These are phyloP conservation scores for Chitala chitala DNA, from an alignment of 2,113 vertebrate species.

Conservation along the genomic window DNA sequence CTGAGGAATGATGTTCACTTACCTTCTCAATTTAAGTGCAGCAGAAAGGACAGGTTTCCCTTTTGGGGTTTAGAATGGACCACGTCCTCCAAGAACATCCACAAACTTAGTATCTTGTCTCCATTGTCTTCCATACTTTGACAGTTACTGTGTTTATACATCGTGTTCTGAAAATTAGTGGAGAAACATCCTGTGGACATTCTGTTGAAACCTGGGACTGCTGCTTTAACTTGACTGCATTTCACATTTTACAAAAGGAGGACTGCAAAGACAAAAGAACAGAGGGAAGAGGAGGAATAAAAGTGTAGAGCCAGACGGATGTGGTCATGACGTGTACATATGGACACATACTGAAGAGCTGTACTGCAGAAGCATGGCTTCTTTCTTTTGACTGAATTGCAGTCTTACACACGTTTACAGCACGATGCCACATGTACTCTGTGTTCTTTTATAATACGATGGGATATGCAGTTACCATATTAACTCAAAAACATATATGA, in stretches of 20 bases:
- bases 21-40: not conserved
- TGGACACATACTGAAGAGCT: too few relatives aligned
- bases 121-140: not conserved
- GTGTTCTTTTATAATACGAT: too few relatives aligned
- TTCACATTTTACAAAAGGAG: not conserved
- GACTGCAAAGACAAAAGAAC: not conserved
- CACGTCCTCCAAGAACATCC: not conserved
- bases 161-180: not conserved
- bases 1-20: not conserved
- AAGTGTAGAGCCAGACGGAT: not conserved
- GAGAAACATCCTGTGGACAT: not conserved
- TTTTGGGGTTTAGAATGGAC: not conserved
- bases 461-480: too few relatives aligned
- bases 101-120: not conserved
- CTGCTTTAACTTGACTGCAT: not conserved
- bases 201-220: not conserved
- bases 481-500: too few relatives aligned
- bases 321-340: too few relatives aligned
- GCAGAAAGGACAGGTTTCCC: not conserved
- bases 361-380: too few relatives aligned
- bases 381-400: too few relatives aligned
- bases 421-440: too few relatives aligned
- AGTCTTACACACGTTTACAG: too few relatives aligned
- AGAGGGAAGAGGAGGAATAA: not conserved
- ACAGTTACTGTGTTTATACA: conserved; percentile 11